Evolutionary conservation across 2,797 vertebrate genomes (phyloP).

Genomic region (Sebastes taczanowskii): DNA sequence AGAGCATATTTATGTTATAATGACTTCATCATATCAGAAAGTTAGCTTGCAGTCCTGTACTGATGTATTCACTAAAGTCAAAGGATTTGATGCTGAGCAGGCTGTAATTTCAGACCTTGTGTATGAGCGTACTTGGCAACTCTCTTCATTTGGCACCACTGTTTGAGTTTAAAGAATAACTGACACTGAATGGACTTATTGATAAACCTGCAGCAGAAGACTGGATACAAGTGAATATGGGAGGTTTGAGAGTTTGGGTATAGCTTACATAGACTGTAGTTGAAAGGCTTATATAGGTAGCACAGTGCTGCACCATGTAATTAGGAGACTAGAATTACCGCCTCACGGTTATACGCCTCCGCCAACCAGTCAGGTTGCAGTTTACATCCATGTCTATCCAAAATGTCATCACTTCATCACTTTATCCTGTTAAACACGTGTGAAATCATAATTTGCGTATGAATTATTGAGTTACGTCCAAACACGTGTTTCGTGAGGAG

Average conservation of each 20-base stretch:
- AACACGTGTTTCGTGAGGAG: no score
- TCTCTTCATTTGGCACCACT: neutral
- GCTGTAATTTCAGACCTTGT: conserved; percentile 21
- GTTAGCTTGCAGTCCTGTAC: neutral
- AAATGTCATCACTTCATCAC: neutral
- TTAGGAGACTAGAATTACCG: neutral
- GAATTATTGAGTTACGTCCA: neutral
- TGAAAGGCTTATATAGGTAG: neutral
- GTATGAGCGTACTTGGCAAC: neutral
- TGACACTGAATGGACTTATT: neutral
- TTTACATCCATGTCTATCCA: neutral
- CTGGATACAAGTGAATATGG: neutral
- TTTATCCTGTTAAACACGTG: neutral
- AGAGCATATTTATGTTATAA: neutral
- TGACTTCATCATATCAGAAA: neutral
- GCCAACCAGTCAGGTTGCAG: neutral
- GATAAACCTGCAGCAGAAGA: neutral
- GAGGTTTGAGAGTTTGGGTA: neutral
- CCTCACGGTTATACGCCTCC: no score
- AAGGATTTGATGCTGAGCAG: conserved; percentile 5
- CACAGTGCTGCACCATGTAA: neutral
- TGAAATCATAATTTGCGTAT: neutral
- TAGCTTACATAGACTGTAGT: neutral
- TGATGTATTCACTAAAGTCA: conserved; percentile 1
- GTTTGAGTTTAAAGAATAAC: conserved; percentile 15